Evolutionary conservation across 2,888 invertebrate species (phyloP), one percentile per base, ranked within the genome.

Genomic region (Microplitis deprimator): DNA sequence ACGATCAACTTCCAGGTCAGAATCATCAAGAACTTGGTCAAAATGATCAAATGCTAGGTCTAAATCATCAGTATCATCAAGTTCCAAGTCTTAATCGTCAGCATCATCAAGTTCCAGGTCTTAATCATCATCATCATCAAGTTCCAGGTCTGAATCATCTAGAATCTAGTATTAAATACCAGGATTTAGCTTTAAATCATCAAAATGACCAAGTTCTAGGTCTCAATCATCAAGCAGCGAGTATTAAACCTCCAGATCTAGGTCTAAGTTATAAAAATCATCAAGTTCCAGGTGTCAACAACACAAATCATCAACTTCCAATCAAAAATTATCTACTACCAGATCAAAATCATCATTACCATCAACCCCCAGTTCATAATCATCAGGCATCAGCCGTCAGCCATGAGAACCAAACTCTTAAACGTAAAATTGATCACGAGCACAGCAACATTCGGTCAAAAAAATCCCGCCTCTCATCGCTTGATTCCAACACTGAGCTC

Each of bases 391-490:
- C 5, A 50, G 13, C 8, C 6, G 1, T 2, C 10, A 3, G 1
- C 5, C 50, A 50, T 50, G 10, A 50, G 13, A 50, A 13, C 50
- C 50, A 50, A 13, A 8, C 50, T 50, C 50, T 50, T 4, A 50
- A 50, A 5, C 50, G 50, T 5, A 50, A 50, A 13, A 13, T 13
- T 13, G 13, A 50, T 13, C 50, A 50, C 8, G 50, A 50, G 13
- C 90, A 90, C 3, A 86, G 89, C 5, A 89, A 90, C 75, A 83
- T 89, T 70, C 90, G 90, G 39, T 90, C 90, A 0, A 88, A 85
- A 68, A 85, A 83, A 73, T 82, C 78, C 29, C 39, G 81, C 13
- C 85, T 88, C n/a, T n/a, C n/a, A 0, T 29, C 29, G 29, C 29
- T 29, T 3, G 29, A 29, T 29, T 29, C 29, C 5, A 85, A 85